Evolutionary conservation across 2,888 invertebrate genomes (phyloP).

Genomic region (Epistrophe eligans): DNA sequence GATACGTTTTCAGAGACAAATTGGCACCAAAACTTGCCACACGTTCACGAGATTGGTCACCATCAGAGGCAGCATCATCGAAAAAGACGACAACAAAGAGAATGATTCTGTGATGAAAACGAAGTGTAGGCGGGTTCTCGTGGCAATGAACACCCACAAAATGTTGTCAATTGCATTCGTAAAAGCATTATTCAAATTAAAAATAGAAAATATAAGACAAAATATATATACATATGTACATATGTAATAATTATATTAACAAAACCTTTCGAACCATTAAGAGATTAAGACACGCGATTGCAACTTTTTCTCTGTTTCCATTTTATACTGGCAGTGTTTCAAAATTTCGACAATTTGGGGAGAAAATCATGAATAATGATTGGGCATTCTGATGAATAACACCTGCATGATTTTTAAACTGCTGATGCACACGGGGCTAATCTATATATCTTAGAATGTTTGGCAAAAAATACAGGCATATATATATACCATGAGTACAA

Average conservation of each 20-base stretch:
- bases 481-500: not conserved
- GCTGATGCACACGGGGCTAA: not conserved
- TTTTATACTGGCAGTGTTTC: not conserved
- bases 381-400: not conserved
- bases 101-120: not conserved
- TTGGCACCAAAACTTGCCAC: not conserved
- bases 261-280: not conserved
- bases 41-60: not conserved
- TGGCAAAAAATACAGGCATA: not conserved
- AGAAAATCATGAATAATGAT: not conserved
- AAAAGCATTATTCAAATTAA: not conserved
- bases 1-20: not conserved
- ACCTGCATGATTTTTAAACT: not conserved
- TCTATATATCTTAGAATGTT: not conserved
- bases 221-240: not conserved
- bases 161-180: not conserved
- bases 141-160: not conserved
- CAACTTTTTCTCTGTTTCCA: not conserved
- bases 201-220: not conserved
- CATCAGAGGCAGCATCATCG: not conserved
- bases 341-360: not conserved
- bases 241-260: not conserved
- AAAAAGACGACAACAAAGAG: not conserved
- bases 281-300: not conserved
- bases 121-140: not conserved